Evolutionary conservation across 2,797 vertebrate genomes (phyloP).

Genomic region (Phalanger gymnotis): DNA sequence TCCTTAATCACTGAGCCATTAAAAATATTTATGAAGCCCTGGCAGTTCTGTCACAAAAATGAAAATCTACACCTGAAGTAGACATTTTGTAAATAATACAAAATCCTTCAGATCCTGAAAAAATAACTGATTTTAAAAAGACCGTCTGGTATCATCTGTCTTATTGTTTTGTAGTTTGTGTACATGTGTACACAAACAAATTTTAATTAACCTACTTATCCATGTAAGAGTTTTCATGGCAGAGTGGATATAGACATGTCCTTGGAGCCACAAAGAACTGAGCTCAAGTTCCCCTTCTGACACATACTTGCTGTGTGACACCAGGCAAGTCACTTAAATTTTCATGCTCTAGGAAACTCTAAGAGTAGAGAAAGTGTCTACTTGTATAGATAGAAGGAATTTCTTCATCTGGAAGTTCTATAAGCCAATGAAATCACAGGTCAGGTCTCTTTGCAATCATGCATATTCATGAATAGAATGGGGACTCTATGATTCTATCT

Average conservation of each 20-base stretch:
- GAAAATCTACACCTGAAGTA: neutral
- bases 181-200: neutral
- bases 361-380: neutral
- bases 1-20: neutral
- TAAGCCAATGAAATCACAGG: neutral
- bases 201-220: neutral
- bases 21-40: neutral
- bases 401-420: neutral
- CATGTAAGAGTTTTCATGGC: neutral
- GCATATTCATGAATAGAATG: neutral
- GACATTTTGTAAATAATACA: neutral
- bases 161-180: neutral
- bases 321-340: neutral
- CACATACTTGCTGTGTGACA: neutral
- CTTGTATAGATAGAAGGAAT: neutral
- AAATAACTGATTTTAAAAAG: neutral
- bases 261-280: neutral
- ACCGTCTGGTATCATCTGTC: neutral
- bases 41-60: neutral
- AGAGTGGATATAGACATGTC: neutral
- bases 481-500: neutral
- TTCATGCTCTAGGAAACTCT: neutral
- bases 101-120: neutral
- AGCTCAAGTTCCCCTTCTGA: neutral
- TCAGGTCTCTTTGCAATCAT: neutral